These are phyloP conservation scores for Gracilinanus agilis DNA, from an alignment of 2,113 vertebrate species.

Conservation along the genomic window DNA sequence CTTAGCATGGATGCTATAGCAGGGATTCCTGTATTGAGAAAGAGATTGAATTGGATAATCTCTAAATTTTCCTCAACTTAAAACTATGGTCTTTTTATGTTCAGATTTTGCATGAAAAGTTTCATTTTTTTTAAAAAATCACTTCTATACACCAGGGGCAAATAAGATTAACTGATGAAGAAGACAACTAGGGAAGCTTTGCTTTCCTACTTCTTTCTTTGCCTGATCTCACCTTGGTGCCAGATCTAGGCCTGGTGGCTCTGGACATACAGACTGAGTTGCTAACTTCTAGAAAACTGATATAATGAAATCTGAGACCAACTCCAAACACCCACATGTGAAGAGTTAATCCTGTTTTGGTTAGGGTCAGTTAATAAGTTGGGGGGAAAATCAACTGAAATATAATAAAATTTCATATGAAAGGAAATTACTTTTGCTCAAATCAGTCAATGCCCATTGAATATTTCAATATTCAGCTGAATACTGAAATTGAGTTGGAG, in stretches of 20 bases:
- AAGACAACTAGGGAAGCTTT: neutral
- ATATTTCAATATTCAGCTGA: constrained; percentile 48
- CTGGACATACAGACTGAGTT: neutral
- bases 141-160: neutral
- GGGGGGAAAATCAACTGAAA: neutral
- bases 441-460: constrained; percentile 34
- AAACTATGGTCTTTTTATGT: neutral
- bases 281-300: neutral
- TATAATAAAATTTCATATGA: constrained; percentile 39
- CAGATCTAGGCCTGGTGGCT: neutral
- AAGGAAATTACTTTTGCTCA: constrained; percentile 32
- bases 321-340: neutral
- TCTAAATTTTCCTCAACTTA: neutral
- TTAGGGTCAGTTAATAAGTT: neutral
- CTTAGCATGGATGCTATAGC: neutral
- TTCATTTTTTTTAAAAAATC: neutral
- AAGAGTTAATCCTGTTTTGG: neutral
- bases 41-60: neutral
- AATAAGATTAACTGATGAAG: neutral
- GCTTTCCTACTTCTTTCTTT: neutral
- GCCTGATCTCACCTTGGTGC: neutral
- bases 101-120: neutral
- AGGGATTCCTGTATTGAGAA: neutral
- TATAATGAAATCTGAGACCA: neutral
- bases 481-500: constrained; percentile 29